Evolutionary conservation across 2,797 vertebrate species (phyloP).

Genomic region (Lepidocolaptes lacrymiger): DNA sequence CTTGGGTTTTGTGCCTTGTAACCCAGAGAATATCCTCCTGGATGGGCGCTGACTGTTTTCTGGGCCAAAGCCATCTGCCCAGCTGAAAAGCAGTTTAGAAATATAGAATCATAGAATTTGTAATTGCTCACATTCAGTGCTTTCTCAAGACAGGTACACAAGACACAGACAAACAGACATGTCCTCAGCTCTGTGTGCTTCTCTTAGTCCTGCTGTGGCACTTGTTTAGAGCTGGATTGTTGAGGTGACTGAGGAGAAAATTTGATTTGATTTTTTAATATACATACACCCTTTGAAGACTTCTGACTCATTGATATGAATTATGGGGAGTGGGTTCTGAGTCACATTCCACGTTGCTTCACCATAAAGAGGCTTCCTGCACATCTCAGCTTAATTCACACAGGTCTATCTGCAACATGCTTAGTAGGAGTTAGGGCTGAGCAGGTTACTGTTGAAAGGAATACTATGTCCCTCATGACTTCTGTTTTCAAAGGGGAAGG

Average conservation of each 20-base stretch:
- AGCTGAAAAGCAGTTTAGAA: not conserved
- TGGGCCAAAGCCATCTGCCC: not conserved
- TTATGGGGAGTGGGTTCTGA: not conserved
- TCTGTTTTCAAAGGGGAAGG: accelerated
- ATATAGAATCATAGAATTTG: not conserved
- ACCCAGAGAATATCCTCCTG: not conserved
- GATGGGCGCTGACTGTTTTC: not conserved
- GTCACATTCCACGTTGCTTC: not conserved
- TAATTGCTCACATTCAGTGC: not conserved
- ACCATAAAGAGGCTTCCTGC: not conserved
- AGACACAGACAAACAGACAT: not conserved
- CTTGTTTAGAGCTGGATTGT: not conserved
- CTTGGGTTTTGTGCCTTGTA: not conserved
- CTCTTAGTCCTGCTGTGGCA: not conserved
- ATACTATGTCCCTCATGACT: accelerated
- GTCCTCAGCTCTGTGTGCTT: not conserved
- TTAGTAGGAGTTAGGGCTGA: not conserved
- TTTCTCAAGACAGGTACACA: not conserved
- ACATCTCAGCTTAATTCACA: not conserved
- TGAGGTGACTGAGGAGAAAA: not conserved
- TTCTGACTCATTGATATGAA: accelerated
- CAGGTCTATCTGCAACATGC: not conserved
- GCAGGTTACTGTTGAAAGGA: not conserved
- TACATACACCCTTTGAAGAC: not conserved
- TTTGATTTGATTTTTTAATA: not conserved